Evolutionary conservation across 1,140 invertebrate species (phyloP), one percentile per base, ranked within the genome.

Genomic region (Heliconius hermathena): DNA sequence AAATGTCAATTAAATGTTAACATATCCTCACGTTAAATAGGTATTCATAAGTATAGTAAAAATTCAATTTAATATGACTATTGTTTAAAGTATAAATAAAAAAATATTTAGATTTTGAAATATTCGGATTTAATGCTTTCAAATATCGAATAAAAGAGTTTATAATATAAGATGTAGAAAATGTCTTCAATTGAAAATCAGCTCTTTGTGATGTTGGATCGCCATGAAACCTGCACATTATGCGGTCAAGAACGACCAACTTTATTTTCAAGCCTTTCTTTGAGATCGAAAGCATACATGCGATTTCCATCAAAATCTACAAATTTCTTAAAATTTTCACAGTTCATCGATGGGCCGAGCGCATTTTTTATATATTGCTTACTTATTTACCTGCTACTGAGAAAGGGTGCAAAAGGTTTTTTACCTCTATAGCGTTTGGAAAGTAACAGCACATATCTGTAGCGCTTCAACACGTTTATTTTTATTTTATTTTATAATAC

Each of bases 241-340:
- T n/a, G 54, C 54, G 33, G 74, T 75, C 54, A 75, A 74, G 26
- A 74, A 29, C 22, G 18, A 3, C 3, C 6, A 41, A 75, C 33
- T 75, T 38, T 26, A 22, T 41, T 33, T 66, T 66, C 33, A 41
- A 66, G 54, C 54, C n/a, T 66, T 66, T 29, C 9, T 75, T 66
- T 75, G 54, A 36, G 29, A 22, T 26, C 1, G 49, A 66, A 60
- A 6, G 54, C 36, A 75, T 60, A 57, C 36, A 66, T 66, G 33
- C 20, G 33, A 75, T 75, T 75, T 75, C 57, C 73, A 75, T 75
- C 3, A 66, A 38, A 33, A 6, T 66, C 5, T 60, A 66, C 54
- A n/a, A 75, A 66, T 18, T 66, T 60, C 57, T 66, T 22, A 57
- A 75, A 22, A 33, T 4, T 13, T 36, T 52, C 70, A 66, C 54